A percentile compares a stretch with the other conserved stretches of the same genome.
Conservation (phyloP, 1,140 invertebrate species). For the Camponotus vicinus region DNA sequence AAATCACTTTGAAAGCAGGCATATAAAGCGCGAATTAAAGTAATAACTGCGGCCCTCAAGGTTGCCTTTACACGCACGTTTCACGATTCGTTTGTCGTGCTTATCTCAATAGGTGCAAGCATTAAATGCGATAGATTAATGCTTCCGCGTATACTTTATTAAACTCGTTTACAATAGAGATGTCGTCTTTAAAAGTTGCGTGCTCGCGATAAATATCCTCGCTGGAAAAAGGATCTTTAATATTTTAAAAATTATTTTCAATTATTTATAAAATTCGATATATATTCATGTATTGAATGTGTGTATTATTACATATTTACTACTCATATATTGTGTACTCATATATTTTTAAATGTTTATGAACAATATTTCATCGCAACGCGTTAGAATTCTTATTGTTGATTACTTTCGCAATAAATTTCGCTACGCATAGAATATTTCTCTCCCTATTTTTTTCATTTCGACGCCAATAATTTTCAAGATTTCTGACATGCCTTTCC, state of each 20-base stretch:
- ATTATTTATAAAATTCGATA: neutral
- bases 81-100: slow-evolving; percentile 21
- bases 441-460: slow-evolving; percentile 29
- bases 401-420: neutral
- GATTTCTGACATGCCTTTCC: slow-evolving; percentile 62
- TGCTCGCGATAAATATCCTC: neutral
- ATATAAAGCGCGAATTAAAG: slow-evolving; percentile 37
- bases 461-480: slow-evolving; percentile 65
- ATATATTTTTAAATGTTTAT: neutral
- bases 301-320: too few species aligned
- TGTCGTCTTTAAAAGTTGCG: neutral
- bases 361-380: neutral
- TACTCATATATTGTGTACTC: too few species aligned
- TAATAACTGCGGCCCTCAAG: slow-evolving; percentile 17
- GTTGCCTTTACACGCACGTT: slow-evolving; percentile 50
- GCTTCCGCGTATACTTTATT: neutral
- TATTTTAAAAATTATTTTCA: neutral
- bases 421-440: neutral
- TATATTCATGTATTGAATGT: neutral
- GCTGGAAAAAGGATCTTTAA: neutral
- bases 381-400: neutral
- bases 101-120: slow-evolving; percentile 6
- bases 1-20: slow-evolving; percentile 26
- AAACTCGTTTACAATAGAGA: neutral
- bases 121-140: slow-evolving; percentile 36